Evolutionary conservation across 2,113 vertebrate species (phyloP), one percentile per base, ranked within the genome.

Genomic region (Bujurquina vittata): DNA sequence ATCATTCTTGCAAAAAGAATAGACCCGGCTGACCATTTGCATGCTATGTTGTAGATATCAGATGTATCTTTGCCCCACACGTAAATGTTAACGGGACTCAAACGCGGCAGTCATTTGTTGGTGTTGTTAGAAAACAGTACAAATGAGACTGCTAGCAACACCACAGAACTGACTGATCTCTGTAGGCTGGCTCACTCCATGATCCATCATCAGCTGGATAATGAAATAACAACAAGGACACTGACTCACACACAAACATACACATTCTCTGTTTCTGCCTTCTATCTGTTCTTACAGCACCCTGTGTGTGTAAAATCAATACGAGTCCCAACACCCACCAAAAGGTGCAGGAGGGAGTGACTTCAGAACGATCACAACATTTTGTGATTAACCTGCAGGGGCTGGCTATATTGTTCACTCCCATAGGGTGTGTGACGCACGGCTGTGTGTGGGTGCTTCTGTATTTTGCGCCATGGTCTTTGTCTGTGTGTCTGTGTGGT

Each of bases 201-300:
- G 80, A 88, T 86, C 89, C 63, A 77, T 88, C 86, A 90, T 88
- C 78, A 87, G 84, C 52, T 15, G 23, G 86, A 62, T 87, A 83
- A 91, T 85, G 75, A 89, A 91, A 89, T 89, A 86, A 88, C 54
- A 73, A 31, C 23, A 31, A 84, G 40, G 74, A 80, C 60, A 46
- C 77, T 31, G 56, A 73, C 60, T 56, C 22, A 54, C 74, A 10
- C 15, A 78, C 15, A 0, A 8, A 76, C 15, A 73, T 73, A 15
- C 20, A 80, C 12, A 55, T 33, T 60, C 56, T 40, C 11, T 61
- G 60, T 72, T 75, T 6, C 78, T 40, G 40, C 63, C 78, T n/a
- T 76, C 35, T 77, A 7, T 81, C 31, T 63, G 65, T 80, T 33
- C 37, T 55, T 61, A 59, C 49, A 56, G 75, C 60, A 63, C 55